Percentiles rank a stretch among this genome's conserved stretches.
These are phyloP conservation scores for Periphyllus acericola DNA, from an alignment of 2,888 invertebrate species.

Conservation along the genomic window DNA sequence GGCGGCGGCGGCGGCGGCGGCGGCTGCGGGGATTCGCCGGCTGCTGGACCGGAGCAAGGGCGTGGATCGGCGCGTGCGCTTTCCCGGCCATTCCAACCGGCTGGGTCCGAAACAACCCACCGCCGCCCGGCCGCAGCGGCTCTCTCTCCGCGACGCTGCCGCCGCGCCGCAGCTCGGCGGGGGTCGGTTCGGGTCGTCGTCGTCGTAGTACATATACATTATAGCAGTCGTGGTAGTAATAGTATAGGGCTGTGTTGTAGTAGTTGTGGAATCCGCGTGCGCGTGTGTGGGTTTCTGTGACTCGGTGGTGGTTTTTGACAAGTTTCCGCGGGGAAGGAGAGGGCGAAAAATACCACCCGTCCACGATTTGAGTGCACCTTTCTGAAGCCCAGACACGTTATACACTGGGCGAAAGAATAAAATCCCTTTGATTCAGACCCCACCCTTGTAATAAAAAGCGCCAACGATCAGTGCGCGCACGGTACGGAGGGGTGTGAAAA, in stretches of 20 bases:
- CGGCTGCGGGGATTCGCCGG: constrained; percentile 65
- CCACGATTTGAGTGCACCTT: no score
- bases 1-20: constrained; percentile 66
- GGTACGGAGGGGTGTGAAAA: no score
- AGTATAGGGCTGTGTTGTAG: background rate
- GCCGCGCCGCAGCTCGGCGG: background rate
- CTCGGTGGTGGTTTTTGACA: no score
- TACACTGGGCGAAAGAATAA: no score
- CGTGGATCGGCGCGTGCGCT: constrained; percentile 69
- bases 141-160: background rate
- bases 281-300: no score
- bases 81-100: constrained; percentile 65
- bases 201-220: background rate
- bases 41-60: constrained; percentile 67
- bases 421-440: no score
- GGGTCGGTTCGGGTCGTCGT: background rate
- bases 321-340: no score
- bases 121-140: constrained; percentile 7
- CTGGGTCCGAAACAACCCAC: constrained; percentile 54
- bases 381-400: no score
- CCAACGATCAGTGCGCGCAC: no score
- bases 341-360: no score
- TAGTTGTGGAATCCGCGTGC: background rate
- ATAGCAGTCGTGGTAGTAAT: background rate
- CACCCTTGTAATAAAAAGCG: no score